phyloP scores from a whole-genome alignment of 2,113 vertebrate species.

The Haemorhous mexicanus region DNA sequence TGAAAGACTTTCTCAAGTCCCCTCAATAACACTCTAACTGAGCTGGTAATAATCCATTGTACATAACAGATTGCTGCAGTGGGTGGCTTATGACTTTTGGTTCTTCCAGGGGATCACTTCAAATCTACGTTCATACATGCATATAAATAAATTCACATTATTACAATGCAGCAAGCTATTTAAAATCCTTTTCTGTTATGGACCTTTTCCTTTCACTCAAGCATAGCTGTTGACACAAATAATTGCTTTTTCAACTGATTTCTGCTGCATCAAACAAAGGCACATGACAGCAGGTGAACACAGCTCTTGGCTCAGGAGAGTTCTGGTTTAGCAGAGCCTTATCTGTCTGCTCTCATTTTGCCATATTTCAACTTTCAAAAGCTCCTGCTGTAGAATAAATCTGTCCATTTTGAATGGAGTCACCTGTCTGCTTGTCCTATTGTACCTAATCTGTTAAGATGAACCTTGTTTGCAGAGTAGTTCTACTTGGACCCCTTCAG shows the following conservation, averaged over 20 bases:
- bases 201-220: neutral
- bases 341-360: neutral
- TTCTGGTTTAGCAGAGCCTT: neutral
- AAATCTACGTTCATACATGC: neutral
- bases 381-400: neutral
- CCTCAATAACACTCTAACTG: neutral
- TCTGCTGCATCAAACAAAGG: neutral
- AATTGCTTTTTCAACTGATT: neutral
- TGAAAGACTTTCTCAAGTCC: neutral
- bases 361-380: neutral
- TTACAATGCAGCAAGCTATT: neutral
- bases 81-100: neutral
- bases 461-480: neutral
- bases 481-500: neutral
- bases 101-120: neutral
- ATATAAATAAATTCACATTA: neutral
- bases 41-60: neutral
- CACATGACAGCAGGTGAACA: neutral
- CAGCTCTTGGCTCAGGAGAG: neutral
- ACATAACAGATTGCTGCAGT: neutral
- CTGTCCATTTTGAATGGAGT: neutral
- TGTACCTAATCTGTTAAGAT: neutral
- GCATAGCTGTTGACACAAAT: neutral
- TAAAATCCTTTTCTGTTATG: neutral
- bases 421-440: neutral